Percentiles rank a stretch among this genome's conserved stretches.
phyloP scores from a whole-genome alignment of 2,113 vertebrate genomes.

The Epinephelus moara region DNA sequence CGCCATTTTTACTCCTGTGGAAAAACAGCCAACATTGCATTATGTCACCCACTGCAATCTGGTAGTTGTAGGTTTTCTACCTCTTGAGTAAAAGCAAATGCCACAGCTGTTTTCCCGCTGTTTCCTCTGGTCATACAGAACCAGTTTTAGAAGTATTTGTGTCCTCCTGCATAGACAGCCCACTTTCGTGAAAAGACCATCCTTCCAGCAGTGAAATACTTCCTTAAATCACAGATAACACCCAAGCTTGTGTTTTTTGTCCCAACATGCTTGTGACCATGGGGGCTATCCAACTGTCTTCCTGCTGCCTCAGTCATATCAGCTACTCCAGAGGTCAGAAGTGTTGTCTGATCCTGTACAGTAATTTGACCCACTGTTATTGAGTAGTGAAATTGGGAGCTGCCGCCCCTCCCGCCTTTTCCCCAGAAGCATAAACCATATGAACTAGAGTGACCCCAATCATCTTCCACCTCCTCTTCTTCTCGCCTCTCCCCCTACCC shows the following conservation, averaged over 20 bases:
- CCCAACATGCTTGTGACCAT: neutral
- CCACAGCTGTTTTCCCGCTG: too few species aligned
- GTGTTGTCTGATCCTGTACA: slow-evolving; percentile 19
- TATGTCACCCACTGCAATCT: too few species aligned
- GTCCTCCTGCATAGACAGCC: too few species aligned
- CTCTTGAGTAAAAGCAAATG: too few species aligned
- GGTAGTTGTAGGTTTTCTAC: too few species aligned
- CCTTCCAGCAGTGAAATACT: too few species aligned
- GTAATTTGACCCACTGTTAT: slow-evolving; percentile 28
- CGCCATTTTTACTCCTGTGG: too few species aligned
- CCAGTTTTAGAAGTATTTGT: too few species aligned
- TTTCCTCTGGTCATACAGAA: too few species aligned
- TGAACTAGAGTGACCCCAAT: slow-evolving; percentile 42
- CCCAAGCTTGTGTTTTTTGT: neutral
- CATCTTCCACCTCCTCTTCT: neutral
- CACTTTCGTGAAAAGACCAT: too few species aligned
- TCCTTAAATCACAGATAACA: neutral
- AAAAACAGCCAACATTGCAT: too few species aligned
- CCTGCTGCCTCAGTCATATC: slow-evolving; percentile 2
- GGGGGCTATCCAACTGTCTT: neutral
- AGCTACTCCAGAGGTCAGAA: slow-evolving; percentile 24
- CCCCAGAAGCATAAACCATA: slow-evolving; percentile 4
- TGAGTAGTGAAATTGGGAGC: slow-evolving; percentile 52
- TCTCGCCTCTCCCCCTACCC: slow-evolving; percentile 3
- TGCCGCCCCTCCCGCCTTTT: neutral